phyloP scores from a whole-genome alignment of 37 sponge, comb jelly and placozoan genomes.

The Halisarca cf. caerulea region DNA sequence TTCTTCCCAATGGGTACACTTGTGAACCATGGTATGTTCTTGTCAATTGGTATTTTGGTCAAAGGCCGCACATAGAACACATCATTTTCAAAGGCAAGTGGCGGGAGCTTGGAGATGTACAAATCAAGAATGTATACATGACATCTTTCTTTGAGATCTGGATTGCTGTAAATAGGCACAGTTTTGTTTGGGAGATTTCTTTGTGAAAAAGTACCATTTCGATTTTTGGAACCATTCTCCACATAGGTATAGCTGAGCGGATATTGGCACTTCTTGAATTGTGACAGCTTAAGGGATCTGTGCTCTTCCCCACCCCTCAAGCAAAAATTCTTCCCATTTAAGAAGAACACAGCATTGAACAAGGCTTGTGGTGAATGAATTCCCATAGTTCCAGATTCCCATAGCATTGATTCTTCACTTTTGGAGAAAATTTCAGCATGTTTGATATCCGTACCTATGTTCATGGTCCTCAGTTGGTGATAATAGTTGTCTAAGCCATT shows the following conservation, averaged over 20 bases:
- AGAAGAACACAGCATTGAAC: conserved; percentile 4
- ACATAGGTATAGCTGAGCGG: too few species aligned
- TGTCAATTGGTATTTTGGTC: background rate
- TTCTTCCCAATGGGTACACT: conserved; percentile 6
- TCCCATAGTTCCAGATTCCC: background rate
- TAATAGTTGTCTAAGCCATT: background rate
- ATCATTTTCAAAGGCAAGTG: background rate
- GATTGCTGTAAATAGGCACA: background rate
- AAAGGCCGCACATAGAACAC: background rate
- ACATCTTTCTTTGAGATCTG: background rate
- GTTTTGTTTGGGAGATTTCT: background rate
- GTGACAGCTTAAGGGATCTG: conserved; percentile 1
- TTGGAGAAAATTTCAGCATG: background rate
- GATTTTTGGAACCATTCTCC: conserved; percentile 1
- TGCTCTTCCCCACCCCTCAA: conserved; percentile 6
- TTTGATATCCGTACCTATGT: background rate
- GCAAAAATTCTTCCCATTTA: conserved; percentile 3
- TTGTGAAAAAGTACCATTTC: background rate
- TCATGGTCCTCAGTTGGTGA: background rate
- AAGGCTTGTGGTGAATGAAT: background rate
- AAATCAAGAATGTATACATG: background rate
- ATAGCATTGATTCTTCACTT: background rate
- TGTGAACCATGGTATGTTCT: background rate
- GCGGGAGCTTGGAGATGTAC: conserved; percentile 1
- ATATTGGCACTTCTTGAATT: background rate